Evolutionary conservation across 2,797 vertebrate species (phyloP), one percentile per base, ranked within the genome.

Genomic region (Galagoides demidoff): DNA sequence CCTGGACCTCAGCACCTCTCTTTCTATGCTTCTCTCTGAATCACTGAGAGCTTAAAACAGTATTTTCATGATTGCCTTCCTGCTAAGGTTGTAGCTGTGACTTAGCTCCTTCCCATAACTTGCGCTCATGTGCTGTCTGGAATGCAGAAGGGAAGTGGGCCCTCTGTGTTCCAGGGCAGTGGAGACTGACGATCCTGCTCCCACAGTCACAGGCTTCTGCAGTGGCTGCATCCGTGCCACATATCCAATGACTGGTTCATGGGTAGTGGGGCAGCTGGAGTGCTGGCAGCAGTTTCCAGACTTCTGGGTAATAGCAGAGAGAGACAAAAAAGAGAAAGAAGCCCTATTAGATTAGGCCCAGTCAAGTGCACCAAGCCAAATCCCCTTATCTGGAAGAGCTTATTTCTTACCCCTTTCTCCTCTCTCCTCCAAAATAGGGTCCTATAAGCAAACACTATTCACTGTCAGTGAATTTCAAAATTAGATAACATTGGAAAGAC

Each of bases 401-500:
- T 27, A 9, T 71, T 90, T 83, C 89, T 85, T 55, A 92, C 7
- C 4, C 11, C 25, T 64, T 64, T 3, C 17, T n/a, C 16, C 9
- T 27, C 22, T 3, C 19, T 5, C 39, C 9, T 27, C 11, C 14
- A 37, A 82, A 88, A 64, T 31, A 89, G 23, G 13, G 5, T 57
- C 55, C 91, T 39, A 78, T 74, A 83, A 85, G 29, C 43, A 74
- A 95, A 78, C 14, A 76, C 71, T 73, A 5, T 27, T 96, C 27
- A 31, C 82, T 92, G 29, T 34, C 92, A 63, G 89, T 17, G 4
- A 89, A 73, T 49, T 70, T 94, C 82, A 89, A 90, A 94, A 91
- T 89, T 61, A 90, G 57, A 43, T 61, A 66, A n/a, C 39, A 81
- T 77, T 81, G 11, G 13, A 70, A 96, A 83, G 27, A 57, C 57